Evolutionary conservation across 2,113 vertebrate species (phyloP).

Genomic region (Chaenocephalus aceratus): DNA sequence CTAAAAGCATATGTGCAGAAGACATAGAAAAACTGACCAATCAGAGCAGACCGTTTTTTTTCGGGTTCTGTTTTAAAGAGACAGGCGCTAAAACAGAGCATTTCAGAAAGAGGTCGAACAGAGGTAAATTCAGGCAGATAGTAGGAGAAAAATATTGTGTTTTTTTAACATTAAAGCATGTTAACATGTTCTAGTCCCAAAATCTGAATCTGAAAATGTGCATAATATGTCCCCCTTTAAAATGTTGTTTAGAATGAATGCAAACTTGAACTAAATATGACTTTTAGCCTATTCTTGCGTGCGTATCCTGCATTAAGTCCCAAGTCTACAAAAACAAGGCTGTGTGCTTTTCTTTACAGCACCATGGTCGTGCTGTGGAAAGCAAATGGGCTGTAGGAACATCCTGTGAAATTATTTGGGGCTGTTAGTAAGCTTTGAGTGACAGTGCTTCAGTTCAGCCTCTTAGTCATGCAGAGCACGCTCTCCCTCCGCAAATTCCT

Average conservation of each 20-base stretch:
- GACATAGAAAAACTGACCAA: no score
- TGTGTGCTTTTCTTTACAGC: slow-evolving; percentile 46
- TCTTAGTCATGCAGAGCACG: slow-evolving; percentile 57
- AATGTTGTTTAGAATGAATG: neutral
- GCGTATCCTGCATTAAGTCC: neutral
- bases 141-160: no score
- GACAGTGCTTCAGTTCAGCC: slow-evolving; percentile 45
- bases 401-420: slow-evolving; percentile 56
- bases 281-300: neutral
- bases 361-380: slow-evolving; percentile 26
- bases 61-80: no score
- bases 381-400: slow-evolving; percentile 29
- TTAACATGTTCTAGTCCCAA: no score
- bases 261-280: neutral
- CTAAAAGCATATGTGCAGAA: no score
- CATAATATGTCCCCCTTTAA: neutral
- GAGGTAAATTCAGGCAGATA: no score
- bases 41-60: no score
- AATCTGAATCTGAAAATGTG: neutral
- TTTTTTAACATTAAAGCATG: no score
- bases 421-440: slow-evolving; percentile 49
- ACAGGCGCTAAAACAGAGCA: no score
- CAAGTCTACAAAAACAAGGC: neutral
- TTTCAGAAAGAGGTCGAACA: neutral
- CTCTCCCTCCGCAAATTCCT: slow-evolving; percentile 55